These are phyloP conservation scores for Azorinus chamasolen DNA, from an alignment of 2,888 invertebrate species.

Conservation along the genomic window DNA sequence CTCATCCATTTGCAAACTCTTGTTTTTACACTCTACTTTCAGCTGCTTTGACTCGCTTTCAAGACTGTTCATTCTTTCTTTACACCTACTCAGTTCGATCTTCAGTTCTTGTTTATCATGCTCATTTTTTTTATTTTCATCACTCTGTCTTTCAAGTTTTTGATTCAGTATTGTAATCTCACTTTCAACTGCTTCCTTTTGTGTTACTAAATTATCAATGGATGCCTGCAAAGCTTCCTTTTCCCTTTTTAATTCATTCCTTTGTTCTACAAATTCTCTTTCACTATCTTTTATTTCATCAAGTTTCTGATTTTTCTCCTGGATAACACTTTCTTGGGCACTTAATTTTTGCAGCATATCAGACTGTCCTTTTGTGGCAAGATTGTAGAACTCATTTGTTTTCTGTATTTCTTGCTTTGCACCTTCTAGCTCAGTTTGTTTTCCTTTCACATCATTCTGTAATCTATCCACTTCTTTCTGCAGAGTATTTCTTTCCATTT, in stretches of 20 bases:
- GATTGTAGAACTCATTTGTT: conserved; percentile 51
- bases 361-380: conserved; percentile 54
- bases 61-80: conserved; percentile 13
- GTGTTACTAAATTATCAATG: conserved; percentile 21
- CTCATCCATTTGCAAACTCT: conserved; percentile 2
- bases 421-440: conserved; percentile 26
- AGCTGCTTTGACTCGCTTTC: conserved; percentile 13
- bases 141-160: conserved; percentile 12
- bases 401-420: conserved; percentile 33
- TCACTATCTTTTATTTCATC: conserved; percentile 31
- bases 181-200: conserved; percentile 29
- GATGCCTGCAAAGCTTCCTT: conserved; percentile 8
- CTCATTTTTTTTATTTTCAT: conserved; percentile 22
- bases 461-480: conserved; percentile 35
- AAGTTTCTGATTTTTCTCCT: conserved; percentile 36
- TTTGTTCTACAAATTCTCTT: conserved; percentile 20
- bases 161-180: conserved; percentile 24
- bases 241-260: conserved; percentile 27
- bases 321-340: conserved; percentile 33
- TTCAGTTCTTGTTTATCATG: conserved; percentile 17
- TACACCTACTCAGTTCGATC: conserved; percentile 8
- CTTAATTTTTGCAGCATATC: conserved; percentile 47
- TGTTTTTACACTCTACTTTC: conserved; percentile 6
- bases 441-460: conserved; percentile 24
- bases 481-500: conserved; percentile 12